phyloP scores from a whole-genome alignment of 2,797 vertebrate species.

The Propithecus perrieri region DNA sequence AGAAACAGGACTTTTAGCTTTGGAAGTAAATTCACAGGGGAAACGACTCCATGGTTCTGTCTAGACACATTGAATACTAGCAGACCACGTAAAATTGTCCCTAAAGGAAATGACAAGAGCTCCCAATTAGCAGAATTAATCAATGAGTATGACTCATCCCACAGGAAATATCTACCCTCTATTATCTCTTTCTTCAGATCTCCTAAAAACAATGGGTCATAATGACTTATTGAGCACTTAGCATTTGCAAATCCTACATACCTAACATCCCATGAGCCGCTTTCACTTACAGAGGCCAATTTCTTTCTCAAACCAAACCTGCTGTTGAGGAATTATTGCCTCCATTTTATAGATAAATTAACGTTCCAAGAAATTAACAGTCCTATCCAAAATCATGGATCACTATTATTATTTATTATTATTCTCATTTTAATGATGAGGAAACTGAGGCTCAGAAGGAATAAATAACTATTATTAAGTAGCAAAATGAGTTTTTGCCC shows the following conservation, averaged over 20 bases:
- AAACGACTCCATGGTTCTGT: background rate
- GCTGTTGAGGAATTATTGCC: background rate
- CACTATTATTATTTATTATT: background rate
- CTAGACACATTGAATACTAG: background rate
- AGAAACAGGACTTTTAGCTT: background rate
- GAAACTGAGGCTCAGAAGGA: background rate
- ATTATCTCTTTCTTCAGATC: conserved; percentile 18
- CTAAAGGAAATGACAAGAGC: conserved; percentile 27
- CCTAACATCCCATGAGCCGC: background rate
- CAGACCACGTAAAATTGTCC: conserved; percentile 9
- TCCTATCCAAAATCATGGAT: conserved; percentile 1
- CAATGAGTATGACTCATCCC: background rate
- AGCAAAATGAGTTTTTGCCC: conserved; percentile 13
- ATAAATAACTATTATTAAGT: background rate
- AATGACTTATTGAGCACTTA: background rate
- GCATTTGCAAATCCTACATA: background rate
- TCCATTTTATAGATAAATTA: background rate
- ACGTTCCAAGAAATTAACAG: conserved; percentile 38
- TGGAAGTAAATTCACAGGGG: background rate
- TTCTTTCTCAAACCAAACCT: conserved; percentile 59
- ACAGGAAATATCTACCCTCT: background rate
- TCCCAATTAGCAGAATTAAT: background rate
- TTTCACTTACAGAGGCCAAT: background rate
- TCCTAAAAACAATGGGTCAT: conserved; percentile 2
- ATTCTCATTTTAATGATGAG: conserved; percentile 36